phyloP scores from a whole-genome alignment of 2,888 invertebrate species.

The Spodoptera picta region DNA sequence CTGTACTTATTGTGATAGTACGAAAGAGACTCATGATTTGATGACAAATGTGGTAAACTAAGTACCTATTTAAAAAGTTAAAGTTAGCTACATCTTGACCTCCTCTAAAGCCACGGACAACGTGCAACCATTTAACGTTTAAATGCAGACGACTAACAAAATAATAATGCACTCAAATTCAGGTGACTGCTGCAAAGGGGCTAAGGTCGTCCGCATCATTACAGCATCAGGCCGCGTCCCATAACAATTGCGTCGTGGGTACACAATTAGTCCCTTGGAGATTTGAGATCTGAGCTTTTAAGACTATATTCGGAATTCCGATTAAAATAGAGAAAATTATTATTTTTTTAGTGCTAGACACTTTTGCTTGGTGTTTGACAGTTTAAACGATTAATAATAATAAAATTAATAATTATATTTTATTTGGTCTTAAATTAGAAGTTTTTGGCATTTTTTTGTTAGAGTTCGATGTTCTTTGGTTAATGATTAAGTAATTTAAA shows the following conservation, averaged over 20 bases:
- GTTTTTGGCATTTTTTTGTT: constrained; percentile 6
- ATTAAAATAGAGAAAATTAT: too few relatives aligned
- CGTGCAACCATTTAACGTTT: constrained; percentile 47
- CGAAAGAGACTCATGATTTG: too few relatives aligned
- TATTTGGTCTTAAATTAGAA: not conserved
- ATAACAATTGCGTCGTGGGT: constrained; percentile 80
- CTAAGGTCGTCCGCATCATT: constrained; percentile 78
- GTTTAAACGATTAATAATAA: too few relatives aligned
- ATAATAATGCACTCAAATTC: constrained; percentile 50
- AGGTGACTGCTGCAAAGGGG: constrained; percentile 62
- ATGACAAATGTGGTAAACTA: too few relatives aligned
- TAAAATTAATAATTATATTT: constrained; percentile 12
- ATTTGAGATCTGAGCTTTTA: constrained; percentile 56
- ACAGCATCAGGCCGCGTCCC: constrained; percentile 69
- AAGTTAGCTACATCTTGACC: constrained; percentile 12
- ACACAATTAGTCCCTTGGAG: constrained; percentile 74
- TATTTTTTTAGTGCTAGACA: too few relatives aligned
- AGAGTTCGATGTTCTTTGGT: constrained; percentile 31
- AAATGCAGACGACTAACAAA: constrained; percentile 41
- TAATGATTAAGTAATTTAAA: not conserved
- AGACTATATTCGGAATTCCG: constrained; percentile 4
- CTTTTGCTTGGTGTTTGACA: too few relatives aligned
- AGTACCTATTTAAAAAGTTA: constrained; percentile 2
- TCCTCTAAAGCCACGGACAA: constrained; percentile 34
- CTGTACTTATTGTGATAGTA: too few relatives aligned